phyloP scores from a whole-genome alignment of 2,888 invertebrate genomes.

The Papilio protenor region DNA sequence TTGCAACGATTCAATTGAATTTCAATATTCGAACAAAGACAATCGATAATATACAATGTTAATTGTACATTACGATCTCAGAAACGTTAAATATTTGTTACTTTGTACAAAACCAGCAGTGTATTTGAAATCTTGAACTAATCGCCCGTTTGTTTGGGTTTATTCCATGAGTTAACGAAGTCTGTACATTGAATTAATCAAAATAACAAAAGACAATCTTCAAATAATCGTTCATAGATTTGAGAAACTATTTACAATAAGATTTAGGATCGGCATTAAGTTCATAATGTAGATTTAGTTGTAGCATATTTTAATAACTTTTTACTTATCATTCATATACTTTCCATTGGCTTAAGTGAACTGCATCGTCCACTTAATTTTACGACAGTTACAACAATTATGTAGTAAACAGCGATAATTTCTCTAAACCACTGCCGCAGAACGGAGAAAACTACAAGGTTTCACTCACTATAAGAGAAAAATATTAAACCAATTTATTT shows the following conservation, averaged over 20 bases:
- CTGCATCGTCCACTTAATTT: not conserved
- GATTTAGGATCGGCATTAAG: too few relatives aligned
- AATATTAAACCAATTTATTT: not conserved
- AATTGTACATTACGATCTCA: constrained; percentile 6
- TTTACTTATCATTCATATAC: not conserved
- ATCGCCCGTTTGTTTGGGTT: not conserved
- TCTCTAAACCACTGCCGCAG: constrained; percentile 74
- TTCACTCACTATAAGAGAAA: constrained; percentile 9
- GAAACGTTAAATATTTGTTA: not conserved
- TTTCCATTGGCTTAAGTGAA: not conserved
- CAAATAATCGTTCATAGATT: not conserved
- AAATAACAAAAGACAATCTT: not conserved
- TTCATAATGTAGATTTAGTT: not conserved
- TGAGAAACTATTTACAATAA: not conserved
- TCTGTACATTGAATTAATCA: not conserved
- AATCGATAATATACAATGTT: constrained; percentile 8
- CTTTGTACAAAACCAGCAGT: not conserved
- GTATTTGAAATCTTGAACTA: not conserved
- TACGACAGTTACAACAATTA: constrained; percentile 44
- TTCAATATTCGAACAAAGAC: constrained; percentile 6
- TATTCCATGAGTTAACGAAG: not conserved
- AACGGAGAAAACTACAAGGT: constrained; percentile 71
- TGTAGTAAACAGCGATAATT: constrained; percentile 63
- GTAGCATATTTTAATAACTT: not conserved
- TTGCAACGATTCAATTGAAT: constrained; percentile 18